Evolutionary conservation across 2,888 invertebrate genomes (phyloP), one percentile per base, ranked within the genome.

Genomic region (Sturmia bella): DNA sequence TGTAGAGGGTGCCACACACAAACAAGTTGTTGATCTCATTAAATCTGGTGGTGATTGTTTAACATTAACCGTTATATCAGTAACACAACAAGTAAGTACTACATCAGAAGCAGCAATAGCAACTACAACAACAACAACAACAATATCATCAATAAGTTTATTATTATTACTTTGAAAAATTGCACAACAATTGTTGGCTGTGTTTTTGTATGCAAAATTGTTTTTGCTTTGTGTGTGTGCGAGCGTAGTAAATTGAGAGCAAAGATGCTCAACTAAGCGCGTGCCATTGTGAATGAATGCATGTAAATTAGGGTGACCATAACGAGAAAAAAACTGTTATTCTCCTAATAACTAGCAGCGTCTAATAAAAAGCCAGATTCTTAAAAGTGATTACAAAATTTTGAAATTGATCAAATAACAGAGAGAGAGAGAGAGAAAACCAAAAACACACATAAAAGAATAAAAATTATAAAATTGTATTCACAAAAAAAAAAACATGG

Each of bases 1-100:
- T 92, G 99, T 99, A 13, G 99, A 99, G 92, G 99, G 99, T 63
- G 96, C 99, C n/a, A 99, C 99, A 48, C 99, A 99, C 92, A 97
- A 99, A 88, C 99, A 99, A 92, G 99, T 99, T 83, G 99, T 99
- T 54, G 99, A 99, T 92, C 93, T 99, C 86, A 99, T 99, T 88
- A 99, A 99, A 91, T 98, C 99, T 13, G 99, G 99, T 2, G 99
- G 99, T 17, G 99, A 99, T 92, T 96, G 96, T 84, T 93, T 99
- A 84, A 97, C 97, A 24, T 93, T 99, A 73, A 98, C 99, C 80
- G 99, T 99, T 84, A 98, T 98, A 88, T 98, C 98, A 83, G 98
- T 98, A 80, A 97, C 97, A 85, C 96, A 95, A 85, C 96, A 97
- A 93, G 97, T 97, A 91, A 91, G 85, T 86, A 76, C 68, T 43